Conservation (phyloP, 2,113 vertebrate genomes). For the Propithecus coquereli region DNA sequence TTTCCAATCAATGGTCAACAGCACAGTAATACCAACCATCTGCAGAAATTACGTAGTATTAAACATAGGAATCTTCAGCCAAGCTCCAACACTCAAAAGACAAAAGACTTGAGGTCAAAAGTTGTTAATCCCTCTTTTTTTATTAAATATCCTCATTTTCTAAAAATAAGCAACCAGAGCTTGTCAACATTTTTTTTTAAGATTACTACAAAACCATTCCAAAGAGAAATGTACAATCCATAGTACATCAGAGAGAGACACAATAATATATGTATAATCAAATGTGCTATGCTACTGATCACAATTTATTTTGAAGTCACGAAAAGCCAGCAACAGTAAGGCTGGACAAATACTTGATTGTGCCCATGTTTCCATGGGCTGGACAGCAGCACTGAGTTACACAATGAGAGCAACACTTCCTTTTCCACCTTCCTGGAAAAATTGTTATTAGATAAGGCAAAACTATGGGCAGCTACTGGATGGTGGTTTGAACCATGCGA, state of each 20-base stretch:
- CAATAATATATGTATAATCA: constrained; percentile 73
- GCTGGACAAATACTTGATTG: constrained; percentile 85
- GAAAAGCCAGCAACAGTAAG: constrained; percentile 90
- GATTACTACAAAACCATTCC: constrained; percentile 65
- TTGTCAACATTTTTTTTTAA: constrained; percentile 54
- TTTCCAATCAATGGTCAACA: constrained; percentile 32
- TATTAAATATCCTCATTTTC: constrained; percentile 68
- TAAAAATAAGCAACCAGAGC: constrained; percentile 67
- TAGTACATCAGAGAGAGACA: constrained; percentile 64
- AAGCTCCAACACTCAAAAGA: constrained; percentile 41
- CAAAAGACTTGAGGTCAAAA: constrained; percentile 60
- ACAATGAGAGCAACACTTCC: constrained; percentile 78
- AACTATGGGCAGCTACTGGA: constrained; percentile 80
- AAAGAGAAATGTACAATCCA: constrained; percentile 64
- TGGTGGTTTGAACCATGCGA: constrained; percentile 86
- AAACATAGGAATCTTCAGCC: constrained; percentile 41
- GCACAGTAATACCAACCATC: neutral
- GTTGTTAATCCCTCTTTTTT: constrained; percentile 49
- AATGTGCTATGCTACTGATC: constrained; percentile 81
- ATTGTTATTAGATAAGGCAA: constrained; percentile 79
- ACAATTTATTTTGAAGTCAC: constrained; percentile 90
- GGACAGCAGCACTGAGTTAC: constrained; percentile 86
- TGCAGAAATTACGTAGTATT: constrained; percentile 1
- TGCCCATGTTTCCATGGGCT: constrained; percentile 77
- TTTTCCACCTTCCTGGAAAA: constrained; percentile 77